These are phyloP conservation scores for Sarcophaga rosellei DNA, from an alignment of 2,888 invertebrate species.

Conservation along the genomic window DNA sequence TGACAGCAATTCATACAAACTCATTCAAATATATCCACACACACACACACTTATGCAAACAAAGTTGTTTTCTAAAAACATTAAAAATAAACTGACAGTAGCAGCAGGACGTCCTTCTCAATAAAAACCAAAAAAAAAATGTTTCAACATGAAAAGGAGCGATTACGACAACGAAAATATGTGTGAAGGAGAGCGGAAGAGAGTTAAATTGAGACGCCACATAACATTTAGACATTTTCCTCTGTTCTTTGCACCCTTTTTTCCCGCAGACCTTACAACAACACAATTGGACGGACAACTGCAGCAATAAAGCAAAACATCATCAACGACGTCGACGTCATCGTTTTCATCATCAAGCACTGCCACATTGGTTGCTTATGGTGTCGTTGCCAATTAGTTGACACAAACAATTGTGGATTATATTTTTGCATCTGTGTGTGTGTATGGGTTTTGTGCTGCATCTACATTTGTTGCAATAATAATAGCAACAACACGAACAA, in stretches of 20 bases:
- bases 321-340: conserved; percentile 4
- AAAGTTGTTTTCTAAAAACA: conserved; percentile 11
- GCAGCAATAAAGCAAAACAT: conserved; percentile 11
- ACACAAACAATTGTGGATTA: conserved; percentile 73
- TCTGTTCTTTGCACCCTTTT: background rate
- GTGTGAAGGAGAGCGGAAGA: background rate
- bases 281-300: background rate
- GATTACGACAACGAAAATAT: background rate
- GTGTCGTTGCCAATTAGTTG: conserved; percentile 79
- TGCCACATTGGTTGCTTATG: conserved; percentile 60
- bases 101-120: conserved; percentile 61
- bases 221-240: conserved; percentile 36
- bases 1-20: background rate
- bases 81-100: conserved; percentile 59
- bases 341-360: conserved; percentile 16
- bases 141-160: conserved; percentile 39
- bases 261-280: background rate
- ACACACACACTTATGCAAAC: background rate
- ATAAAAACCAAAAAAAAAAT: conserved; percentile 54
- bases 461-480: conserved; percentile 22
- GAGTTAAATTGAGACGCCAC: conserved; percentile 60
- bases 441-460: too few species aligned
- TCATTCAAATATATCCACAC: background rate
- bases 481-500: conserved; percentile 20
- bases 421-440: background rate